phyloP scores from a whole-genome alignment of 2,888 invertebrate species.

The Mimachlamys varia region DNA sequence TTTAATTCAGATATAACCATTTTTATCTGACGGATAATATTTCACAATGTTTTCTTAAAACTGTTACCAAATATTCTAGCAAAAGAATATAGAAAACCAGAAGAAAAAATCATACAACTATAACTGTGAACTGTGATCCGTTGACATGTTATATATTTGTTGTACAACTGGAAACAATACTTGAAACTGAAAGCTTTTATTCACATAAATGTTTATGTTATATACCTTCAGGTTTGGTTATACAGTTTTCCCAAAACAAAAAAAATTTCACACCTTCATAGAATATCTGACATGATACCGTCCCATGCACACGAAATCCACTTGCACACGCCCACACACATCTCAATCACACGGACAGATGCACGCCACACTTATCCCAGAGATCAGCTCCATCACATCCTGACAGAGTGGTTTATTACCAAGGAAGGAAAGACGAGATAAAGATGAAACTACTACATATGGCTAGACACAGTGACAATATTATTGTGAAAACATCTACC shows the following conservation, averaged over 20 bases:
- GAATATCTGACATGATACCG: background rate
- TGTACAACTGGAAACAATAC: background rate
- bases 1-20: background rate
- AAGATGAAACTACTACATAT: conserved; percentile 10
- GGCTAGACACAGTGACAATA: conserved; percentile 36
- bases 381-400: conserved; percentile 7
- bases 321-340: background rate
- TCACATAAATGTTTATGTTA: background rate
- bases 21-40: background rate
- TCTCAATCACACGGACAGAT: background rate
- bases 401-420: conserved; percentile 2
- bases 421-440: conserved; percentile 27
- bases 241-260: background rate
- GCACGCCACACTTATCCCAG: background rate
- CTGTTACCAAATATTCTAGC: background rate
- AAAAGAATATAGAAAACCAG: background rate
- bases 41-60: background rate
- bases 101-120: background rate
- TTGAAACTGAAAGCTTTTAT: background rate
- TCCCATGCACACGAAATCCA: background rate
- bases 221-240: background rate
- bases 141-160: background rate
- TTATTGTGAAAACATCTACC: conserved; percentile 37
- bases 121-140: background rate
- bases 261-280: background rate